Evolutionary conservation across 2,113 vertebrate species (phyloP).

Genomic region (Pedionomus torquatus): DNA sequence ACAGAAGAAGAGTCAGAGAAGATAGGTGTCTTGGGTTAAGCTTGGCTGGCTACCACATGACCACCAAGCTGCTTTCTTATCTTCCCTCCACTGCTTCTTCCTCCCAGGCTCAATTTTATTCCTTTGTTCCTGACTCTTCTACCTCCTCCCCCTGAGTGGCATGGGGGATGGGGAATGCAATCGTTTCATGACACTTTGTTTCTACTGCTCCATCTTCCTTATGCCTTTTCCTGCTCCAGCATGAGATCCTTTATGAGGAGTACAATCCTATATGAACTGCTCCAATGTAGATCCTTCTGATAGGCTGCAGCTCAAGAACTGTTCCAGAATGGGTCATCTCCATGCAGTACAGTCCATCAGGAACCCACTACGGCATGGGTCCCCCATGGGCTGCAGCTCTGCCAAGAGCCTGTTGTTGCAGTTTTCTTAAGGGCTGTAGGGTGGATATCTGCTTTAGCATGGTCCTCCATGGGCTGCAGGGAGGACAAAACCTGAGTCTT

Average conservation of each 20-base stretch:
- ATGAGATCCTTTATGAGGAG: fast-evolving
- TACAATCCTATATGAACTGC: background rate
- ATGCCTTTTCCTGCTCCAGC: background rate
- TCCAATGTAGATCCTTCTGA: background rate
- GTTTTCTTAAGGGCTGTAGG: background rate
- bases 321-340: background rate
- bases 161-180: fast-evolving
- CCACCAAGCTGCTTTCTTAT: background rate
- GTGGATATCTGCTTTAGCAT: background rate
- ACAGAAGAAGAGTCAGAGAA: background rate
- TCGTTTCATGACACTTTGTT: background rate
- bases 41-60: background rate
- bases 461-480: fast-evolving
- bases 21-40: background rate
- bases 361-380: background rate
- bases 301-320: background rate
- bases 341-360: background rate
- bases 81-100: background rate
- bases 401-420: background rate
- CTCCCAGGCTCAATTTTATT: background rate
- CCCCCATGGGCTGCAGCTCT: background rate
- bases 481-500: background rate
- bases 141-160: background rate
- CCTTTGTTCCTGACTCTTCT: background rate
- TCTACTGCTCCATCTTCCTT: background rate